A percentile compares a stretch with the other conserved stretches of the same genome.
These are phyloP conservation scores for Holocentrus rufus DNA, from an alignment of 2,797 vertebrate genomes.

Conservation along the genomic window DNA sequence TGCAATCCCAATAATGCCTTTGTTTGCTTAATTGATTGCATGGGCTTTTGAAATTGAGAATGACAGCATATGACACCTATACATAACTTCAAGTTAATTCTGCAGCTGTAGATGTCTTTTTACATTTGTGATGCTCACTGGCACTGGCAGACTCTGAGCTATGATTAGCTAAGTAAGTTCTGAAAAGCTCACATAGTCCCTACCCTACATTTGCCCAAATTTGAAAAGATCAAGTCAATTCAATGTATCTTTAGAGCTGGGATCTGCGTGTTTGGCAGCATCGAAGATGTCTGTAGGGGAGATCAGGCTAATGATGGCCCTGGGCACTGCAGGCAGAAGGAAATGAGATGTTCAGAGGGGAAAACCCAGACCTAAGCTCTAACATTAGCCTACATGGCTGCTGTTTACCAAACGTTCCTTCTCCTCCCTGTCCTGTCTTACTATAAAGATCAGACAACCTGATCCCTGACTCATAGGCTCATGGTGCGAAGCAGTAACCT, in stretches of 20 bases:
- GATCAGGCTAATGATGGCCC: conserved; percentile 71
- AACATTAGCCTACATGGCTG: conserved; percentile 68
- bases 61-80: not conserved
- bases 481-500: conserved; percentile 22
- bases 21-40: not conserved
- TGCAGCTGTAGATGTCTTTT: not conserved
- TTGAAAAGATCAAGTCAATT: conserved; percentile 48
- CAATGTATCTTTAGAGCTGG: conserved; percentile 29
- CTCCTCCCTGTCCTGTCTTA: conserved; percentile 30
- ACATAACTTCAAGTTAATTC: not conserved
- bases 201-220: conserved; percentile 28
- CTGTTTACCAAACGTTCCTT: conserved; percentile 60
- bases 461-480: conserved; percentile 28
- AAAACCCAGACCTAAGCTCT: conserved; percentile 66
- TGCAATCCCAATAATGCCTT: not conserved
- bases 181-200: not conserved
- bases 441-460: conserved; percentile 46
- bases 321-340: conserved; percentile 59
- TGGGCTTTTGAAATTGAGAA: no score
- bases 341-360: conserved; percentile 76
- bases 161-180: not conserved
- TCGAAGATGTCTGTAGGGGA: conserved; percentile 52
- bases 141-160: not conserved
- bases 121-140: not conserved
- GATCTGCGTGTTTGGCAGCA: conserved; percentile 59